These are phyloP conservation scores for Scophthalmus maximus DNA, from an alignment of 2,113 vertebrate species.

Conservation along the genomic window DNA sequence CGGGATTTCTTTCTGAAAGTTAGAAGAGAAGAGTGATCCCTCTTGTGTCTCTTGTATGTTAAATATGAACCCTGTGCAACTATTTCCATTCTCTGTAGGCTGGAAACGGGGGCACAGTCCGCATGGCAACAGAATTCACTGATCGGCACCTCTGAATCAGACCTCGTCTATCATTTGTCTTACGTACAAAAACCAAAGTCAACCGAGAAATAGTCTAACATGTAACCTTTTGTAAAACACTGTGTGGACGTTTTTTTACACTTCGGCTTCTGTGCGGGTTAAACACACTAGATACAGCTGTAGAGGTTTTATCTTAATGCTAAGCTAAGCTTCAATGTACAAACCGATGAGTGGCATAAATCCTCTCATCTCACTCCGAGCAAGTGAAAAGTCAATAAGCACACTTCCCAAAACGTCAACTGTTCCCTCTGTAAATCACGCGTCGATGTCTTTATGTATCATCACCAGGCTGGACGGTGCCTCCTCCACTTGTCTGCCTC, in stretches of 20 bases:
- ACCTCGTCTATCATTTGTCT: background rate
- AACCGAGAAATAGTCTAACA: background rate
- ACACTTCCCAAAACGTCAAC: background rate
- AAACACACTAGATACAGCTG: no score
- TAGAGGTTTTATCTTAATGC: background rate
- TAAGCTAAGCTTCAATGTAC: background rate
- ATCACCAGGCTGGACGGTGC: constrained; percentile 68
- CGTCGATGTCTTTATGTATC: constrained; percentile 64
- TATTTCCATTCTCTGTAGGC: no score
- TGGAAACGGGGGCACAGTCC: background rate
- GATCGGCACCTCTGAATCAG: background rate
- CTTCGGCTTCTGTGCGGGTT: no score
- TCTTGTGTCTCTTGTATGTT: background rate
- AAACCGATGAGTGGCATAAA: background rate
- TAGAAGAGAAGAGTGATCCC: background rate
- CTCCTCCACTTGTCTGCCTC: constrained; percentile 71
- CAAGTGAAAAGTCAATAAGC: background rate
- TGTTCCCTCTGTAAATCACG: constrained; percentile 45
- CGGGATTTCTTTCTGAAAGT: background rate
- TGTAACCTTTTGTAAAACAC: background rate
- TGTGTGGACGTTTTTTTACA: no score
- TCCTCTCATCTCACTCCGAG: background rate
- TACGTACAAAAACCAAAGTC: background rate
- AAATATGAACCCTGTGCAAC: no score
- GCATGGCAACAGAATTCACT: background rate